Conservation (phyloP, 2,888 invertebrate species). For the Didymodactylos carnosus region DNA sequence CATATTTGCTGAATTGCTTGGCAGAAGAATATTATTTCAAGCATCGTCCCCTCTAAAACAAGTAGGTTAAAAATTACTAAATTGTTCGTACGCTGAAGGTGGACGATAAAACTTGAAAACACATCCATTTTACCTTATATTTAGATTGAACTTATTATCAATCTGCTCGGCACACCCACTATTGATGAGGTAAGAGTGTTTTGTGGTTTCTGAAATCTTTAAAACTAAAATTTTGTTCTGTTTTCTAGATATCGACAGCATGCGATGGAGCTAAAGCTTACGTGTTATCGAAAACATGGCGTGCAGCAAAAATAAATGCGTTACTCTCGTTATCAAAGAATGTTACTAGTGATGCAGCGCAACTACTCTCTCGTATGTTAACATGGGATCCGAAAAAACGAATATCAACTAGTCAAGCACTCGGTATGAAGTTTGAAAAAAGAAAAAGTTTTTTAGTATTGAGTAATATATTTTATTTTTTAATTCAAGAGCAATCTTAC, state of each 20-base stretch:
- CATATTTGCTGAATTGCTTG: conserved; percentile 89
- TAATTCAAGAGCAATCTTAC: conserved; percentile 1
- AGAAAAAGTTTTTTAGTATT: not conserved
- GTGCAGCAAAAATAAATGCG: not conserved
- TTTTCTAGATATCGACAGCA: conserved; percentile 41
- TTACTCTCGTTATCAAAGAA: conserved; percentile 51
- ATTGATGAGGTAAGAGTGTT: conserved; percentile 84
- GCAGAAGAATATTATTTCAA: conserved; percentile 84
- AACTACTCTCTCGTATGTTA: conserved; percentile 57
- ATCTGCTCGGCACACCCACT: conserved; percentile 81
- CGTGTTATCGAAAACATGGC: conserved; percentile 34
- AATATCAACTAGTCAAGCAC: conserved; percentile 4
- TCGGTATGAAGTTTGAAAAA: not conserved
- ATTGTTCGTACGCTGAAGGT: too few species aligned
- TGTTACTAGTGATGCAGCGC: conserved; percentile 76
- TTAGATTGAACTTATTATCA: conserved; percentile 45
- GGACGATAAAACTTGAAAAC: not conserved
- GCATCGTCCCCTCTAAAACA: conserved; percentile 92
- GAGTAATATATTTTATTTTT: not conserved
- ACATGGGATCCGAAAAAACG: conserved; percentile 14
- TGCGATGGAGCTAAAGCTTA: conserved; percentile 65
- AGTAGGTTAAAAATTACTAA: conserved; percentile 81
- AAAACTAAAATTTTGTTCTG: too few species aligned
- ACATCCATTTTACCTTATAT: not conserved
- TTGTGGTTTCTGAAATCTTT: too few species aligned